A percentile compares a stretch with the other conserved stretches of the same genome.
These are phyloP conservation scores for Rhingia campestris DNA, from an alignment of 2,888 invertebrate species.

Conservation along the genomic window DNA sequence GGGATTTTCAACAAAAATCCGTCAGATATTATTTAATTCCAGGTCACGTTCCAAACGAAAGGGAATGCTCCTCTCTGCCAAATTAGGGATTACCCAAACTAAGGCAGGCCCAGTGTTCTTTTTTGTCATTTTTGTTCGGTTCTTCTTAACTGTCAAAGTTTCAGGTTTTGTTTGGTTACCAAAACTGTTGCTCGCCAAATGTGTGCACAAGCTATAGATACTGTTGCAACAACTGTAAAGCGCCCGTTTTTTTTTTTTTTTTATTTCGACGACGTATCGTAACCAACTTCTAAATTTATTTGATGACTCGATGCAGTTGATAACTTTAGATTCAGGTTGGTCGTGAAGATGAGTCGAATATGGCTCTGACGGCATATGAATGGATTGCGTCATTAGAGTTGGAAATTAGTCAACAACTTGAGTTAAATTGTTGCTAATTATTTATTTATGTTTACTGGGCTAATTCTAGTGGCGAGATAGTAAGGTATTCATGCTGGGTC, in stretches of 20 bases:
- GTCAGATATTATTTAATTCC: conserved; percentile 48
- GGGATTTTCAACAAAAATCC: conserved; percentile 34
- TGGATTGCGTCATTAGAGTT: conserved; percentile 17
- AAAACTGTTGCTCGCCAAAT: conserved; percentile 34
- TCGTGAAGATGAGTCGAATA: not conserved
- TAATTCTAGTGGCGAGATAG: conserved; percentile 8
- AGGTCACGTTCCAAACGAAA: conserved; percentile 70
- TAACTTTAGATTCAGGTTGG: not conserved
- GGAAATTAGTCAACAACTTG: conserved; percentile 3
- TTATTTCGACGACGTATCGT: not conserved
- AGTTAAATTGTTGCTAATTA: conserved; percentile 16
- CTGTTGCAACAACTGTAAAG: not conserved
- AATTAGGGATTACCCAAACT: conserved; percentile 34
- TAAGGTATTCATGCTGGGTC: too few species aligned
- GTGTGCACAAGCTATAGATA: not conserved
- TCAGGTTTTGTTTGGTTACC: conserved; percentile 1
- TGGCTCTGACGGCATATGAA: conserved; percentile 6
- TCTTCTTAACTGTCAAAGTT: not conserved
- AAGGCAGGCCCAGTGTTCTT: not conserved
- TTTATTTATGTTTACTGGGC: conserved; percentile 20
- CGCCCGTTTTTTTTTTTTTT: conserved; percentile 10
- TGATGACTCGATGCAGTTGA: conserved; percentile 12
- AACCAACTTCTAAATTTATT: conserved; percentile 23
- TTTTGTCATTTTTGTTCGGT: too few species aligned
- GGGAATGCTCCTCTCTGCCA: conserved; percentile 37